These are phyloP conservation scores for Oscheius sp. DNA, from an alignment of 2,888 invertebrate species.

Conservation along the genomic window DNA sequence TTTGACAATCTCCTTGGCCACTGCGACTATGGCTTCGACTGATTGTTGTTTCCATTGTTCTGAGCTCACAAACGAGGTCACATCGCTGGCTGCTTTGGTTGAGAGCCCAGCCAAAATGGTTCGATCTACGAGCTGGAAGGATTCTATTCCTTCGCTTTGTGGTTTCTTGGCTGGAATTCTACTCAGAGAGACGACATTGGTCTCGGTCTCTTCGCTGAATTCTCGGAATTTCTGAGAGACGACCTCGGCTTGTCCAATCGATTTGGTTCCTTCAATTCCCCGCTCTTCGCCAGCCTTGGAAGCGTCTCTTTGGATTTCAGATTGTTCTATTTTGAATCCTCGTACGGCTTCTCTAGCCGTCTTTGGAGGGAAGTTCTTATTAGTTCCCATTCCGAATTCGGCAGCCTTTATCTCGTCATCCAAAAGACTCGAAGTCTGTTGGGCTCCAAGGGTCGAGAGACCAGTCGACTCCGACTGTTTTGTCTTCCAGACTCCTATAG, in stretches of 20 bases:
- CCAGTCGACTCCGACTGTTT: neutral
- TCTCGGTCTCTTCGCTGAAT: conserved; percentile 35
- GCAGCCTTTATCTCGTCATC: conserved; percentile 3
- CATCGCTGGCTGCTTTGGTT: neutral
- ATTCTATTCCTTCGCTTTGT: neutral
- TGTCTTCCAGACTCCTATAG: neutral
- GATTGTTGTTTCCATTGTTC: neutral
- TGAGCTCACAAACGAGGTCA: neutral
- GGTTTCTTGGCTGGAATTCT: conserved; percentile 29
- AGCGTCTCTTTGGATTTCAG: neutral
- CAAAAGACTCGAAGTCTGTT: neutral
- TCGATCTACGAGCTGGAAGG: neutral
- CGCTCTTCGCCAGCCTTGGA: neutral
- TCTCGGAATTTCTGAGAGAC: conserved; percentile 27
- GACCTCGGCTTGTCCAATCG: neutral
- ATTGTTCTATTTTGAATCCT: conserved; percentile 10
- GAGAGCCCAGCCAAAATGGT: neutral
- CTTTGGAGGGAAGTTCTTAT: conserved; percentile 4
- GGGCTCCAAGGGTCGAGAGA: neutral
- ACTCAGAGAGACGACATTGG: conserved; percentile 23
- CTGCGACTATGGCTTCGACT: neutral
- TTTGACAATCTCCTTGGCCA: neutral
- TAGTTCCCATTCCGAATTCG: conserved; percentile 19
- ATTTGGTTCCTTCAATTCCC: neutral
- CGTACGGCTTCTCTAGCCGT: neutral